A percentile compares a stretch with the other conserved stretches of the same genome.
phyloP scores from a whole-genome alignment of 2,888 invertebrate species.

The Pristionchus arcanus region DNA sequence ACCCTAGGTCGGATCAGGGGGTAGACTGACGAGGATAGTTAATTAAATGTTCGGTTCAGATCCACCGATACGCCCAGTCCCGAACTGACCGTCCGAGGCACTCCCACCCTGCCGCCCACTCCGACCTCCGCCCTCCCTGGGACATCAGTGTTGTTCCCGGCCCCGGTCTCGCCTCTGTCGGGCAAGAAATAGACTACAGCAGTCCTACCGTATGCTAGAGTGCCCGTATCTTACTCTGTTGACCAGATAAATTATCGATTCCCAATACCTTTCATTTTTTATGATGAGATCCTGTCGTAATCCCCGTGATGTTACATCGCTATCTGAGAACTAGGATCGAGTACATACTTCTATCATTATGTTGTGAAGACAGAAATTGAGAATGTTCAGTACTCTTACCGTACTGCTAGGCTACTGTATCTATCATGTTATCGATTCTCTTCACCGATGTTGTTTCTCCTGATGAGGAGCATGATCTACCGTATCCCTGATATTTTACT shows the following conservation, averaged over 20 bases:
- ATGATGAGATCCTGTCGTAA: background rate
- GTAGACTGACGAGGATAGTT: too few relatives aligned
- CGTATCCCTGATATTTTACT: slow-evolving; percentile 20
- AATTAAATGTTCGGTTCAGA: background rate
- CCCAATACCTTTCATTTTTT: background rate
- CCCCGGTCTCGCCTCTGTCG: background rate
- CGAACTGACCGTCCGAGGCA: background rate
- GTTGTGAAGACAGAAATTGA: too few relatives aligned
- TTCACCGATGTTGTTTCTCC: background rate
- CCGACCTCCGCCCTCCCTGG: slow-evolving; percentile 39
- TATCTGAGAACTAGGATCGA: too few relatives aligned
- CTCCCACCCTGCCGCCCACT: slow-evolving; percentile 41
- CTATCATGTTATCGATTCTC: too few relatives aligned
- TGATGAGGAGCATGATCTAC: background rate
- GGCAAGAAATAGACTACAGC: background rate
- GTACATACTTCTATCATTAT: too few relatives aligned
- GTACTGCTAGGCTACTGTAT: too few relatives aligned
- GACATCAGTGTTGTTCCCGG: slow-evolving; percentile 30
- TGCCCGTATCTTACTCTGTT: background rate
- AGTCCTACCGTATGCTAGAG: background rate
- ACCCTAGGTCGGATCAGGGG: too few relatives aligned
- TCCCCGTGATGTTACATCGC: too few relatives aligned
- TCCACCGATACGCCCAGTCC: slow-evolving; percentile 19
- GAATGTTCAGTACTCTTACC: too few relatives aligned
- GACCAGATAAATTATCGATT: too few relatives aligned